These are phyloP conservation scores for Paracentrotus lividus DNA, from an alignment of 53 echinoderm and acorn worm species.

Conservation along the genomic window DNA sequence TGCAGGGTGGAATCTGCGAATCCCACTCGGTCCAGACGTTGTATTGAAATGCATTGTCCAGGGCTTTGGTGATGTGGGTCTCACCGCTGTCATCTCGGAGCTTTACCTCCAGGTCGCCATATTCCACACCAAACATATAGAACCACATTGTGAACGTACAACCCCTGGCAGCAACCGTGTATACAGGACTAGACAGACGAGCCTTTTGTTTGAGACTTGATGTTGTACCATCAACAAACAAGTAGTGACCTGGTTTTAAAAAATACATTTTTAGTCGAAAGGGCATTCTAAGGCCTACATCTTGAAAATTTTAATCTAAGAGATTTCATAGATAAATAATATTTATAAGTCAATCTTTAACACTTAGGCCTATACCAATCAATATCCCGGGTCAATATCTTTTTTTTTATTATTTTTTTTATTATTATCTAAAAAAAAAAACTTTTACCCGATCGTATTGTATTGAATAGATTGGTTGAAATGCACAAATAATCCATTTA, in stretches of 20 bases:
- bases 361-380: too few relatives aligned
- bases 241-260: slow-evolving; percentile 76
- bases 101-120: slow-evolving; percentile 82
- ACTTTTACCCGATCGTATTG: too few relatives aligned
- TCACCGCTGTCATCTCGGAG: background rate
- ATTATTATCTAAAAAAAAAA: too few relatives aligned
- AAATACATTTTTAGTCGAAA: background rate
- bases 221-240: slow-evolving; percentile 83
- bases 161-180: slow-evolving; percentile 70
- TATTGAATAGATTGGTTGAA: too few relatives aligned
- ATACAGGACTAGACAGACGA: slow-evolving; percentile 75
- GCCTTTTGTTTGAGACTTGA: slow-evolving; percentile 72
- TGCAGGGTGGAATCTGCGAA: slow-evolving; percentile 78
- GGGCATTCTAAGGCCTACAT: background rate
- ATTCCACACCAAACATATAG: slow-evolving; percentile 88
- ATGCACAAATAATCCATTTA: too few relatives aligned
- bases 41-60: slow-evolving; percentile 56
- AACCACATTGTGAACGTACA: slow-evolving; percentile 87
- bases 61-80: slow-evolving; percentile 6
- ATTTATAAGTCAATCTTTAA: too few relatives aligned
- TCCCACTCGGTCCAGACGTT: slow-evolving; percentile 76
- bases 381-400: too few relatives aligned
- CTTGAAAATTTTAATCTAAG: too few relatives aligned
- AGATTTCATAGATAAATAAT: too few relatives aligned
- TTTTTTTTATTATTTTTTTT: too few relatives aligned